A percentile compares a stretch with the other conserved stretches of the same genome.
These are phyloP conservation scores for Rhegmatorhina hoffmannsi DNA, from an alignment of 2,113 vertebrate species.

Conservation along the genomic window DNA sequence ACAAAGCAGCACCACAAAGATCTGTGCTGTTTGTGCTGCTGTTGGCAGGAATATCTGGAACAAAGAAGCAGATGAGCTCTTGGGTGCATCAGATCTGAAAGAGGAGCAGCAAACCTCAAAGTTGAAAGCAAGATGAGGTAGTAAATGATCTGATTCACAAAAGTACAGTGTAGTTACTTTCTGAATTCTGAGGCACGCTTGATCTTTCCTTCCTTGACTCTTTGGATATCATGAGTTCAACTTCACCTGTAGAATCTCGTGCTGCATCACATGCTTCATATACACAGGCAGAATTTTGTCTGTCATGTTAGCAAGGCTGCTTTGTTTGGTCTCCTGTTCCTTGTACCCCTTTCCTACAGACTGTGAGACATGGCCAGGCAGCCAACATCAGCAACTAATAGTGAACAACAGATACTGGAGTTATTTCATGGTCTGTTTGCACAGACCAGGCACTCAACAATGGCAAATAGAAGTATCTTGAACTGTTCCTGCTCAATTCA, in stretches of 20 bases:
- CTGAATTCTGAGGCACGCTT: background rate
- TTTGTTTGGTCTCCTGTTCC: background rate
- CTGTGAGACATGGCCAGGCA: background rate
- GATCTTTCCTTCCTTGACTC: background rate
- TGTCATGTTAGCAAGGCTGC: background rate
- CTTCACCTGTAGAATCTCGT: background rate
- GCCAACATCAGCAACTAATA: background rate
- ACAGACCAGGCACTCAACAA: background rate
- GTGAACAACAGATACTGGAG: background rate
- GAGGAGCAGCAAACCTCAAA: background rate
- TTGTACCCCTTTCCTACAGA: rapidly evolving
- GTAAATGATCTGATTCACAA: background rate
- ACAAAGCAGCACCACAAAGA: background rate
- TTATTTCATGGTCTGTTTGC: background rate
- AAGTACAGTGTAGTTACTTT: background rate
- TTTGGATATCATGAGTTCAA: background rate
- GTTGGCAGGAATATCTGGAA: background rate
- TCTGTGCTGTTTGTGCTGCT: background rate
- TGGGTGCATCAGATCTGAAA: background rate
- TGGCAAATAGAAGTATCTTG: background rate
- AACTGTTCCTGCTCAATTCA: background rate
- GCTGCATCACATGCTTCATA: background rate
- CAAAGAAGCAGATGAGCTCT: background rate
- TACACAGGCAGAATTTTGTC: background rate
- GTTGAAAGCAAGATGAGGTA: background rate